Evolutionary conservation across 2,113 vertebrate genomes (phyloP).

Genomic region (Brienomyrus brachyistius): DNA sequence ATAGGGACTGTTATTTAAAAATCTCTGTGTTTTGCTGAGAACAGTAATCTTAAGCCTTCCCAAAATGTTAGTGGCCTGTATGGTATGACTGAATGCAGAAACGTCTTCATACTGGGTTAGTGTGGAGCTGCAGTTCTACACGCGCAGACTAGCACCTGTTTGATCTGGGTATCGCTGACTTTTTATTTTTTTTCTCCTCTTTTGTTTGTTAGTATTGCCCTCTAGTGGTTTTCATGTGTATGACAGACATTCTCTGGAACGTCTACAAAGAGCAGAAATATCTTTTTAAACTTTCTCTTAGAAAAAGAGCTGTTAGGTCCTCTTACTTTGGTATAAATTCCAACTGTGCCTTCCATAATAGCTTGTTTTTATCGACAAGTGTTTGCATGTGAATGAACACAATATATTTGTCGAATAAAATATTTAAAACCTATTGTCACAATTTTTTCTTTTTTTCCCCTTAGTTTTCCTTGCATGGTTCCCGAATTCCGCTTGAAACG

Average conservation of each 20-base stretch:
- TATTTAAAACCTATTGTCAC: neutral
- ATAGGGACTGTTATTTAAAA: neutral
- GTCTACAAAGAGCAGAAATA: neutral
- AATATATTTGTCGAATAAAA: conserved; percentile 7
- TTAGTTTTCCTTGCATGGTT: neutral
- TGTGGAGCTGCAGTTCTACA: neutral
- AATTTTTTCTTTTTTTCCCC: neutral
- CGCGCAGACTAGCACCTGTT: neutral
- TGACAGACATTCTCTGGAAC: neutral
- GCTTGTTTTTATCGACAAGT: conserved; percentile 3
- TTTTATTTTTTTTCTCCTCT: neutral
- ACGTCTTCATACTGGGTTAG: neutral
- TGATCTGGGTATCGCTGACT: neutral
- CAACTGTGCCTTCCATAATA: conserved; percentile 3
- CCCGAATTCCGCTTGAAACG: neutral
- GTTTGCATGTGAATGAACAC: neutral
- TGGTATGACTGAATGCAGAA: neutral
- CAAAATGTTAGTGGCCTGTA: neutral
- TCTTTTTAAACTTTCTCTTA: neutral
- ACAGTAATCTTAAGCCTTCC: neutral
- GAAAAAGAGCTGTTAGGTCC: neutral
- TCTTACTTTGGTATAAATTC: neutral
- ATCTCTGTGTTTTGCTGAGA: neutral
- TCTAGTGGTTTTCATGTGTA: neutral
- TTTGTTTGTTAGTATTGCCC: neutral